Conservation (phyloP, 2,888 invertebrate genomes). For the Calephelis perditalis region DNA sequence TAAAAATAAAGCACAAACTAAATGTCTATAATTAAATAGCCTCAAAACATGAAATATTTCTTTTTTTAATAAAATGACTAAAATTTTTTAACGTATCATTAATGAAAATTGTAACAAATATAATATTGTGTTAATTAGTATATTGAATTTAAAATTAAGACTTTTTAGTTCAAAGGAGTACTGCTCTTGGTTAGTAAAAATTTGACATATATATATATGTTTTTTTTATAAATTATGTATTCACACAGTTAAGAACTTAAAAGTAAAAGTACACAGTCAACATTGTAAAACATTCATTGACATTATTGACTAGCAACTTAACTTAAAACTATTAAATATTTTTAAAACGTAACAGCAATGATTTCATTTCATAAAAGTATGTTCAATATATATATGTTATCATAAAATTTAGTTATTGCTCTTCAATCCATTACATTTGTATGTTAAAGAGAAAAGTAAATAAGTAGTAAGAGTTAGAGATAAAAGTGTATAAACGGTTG, state of each 20-base stretch:
- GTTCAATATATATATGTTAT: neutral
- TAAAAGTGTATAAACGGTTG: neutral
- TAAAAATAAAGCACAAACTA: no score
- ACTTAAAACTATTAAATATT: neutral
- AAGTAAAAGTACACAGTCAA: neutral
- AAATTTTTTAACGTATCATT: no score
- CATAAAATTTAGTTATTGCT: neutral
- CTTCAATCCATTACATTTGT: no score
- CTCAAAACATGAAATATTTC: no score
- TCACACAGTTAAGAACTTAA: neutral
- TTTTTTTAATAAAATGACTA: no score
- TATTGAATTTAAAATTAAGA: no score
- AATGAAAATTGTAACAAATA: no score
- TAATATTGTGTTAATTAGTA: no score
- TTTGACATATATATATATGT: neutral
- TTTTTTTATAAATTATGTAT: neutral
- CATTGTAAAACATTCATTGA: neutral
- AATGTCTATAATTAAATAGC: no score
- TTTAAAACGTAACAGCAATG: neutral
- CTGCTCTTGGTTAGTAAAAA: neutral
- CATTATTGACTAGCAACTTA: constrained; percentile 4
- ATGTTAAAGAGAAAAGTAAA: neutral
- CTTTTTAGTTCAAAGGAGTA: neutral
- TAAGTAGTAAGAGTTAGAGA: neutral
- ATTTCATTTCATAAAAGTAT: neutral